Percentiles rank a stretch among this genome's conserved stretches.
phyloP scores from a whole-genome alignment of 2,797 vertebrate genomes.

The Gila robusta region DNA sequence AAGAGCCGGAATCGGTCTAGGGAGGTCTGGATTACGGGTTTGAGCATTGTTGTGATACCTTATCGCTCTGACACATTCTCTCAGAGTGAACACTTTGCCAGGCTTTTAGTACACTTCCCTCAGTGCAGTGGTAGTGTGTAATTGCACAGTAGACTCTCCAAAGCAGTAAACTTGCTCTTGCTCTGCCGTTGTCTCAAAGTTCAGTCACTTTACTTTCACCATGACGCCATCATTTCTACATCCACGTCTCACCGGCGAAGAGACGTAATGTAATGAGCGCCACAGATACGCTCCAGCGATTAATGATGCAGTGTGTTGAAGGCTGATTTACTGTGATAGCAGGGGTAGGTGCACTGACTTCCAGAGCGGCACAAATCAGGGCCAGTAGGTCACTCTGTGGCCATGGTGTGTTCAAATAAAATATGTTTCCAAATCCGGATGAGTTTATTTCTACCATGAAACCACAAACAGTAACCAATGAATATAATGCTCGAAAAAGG shows the following conservation, averaged over 20 bases:
- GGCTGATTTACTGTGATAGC: slow-evolving; percentile 44
- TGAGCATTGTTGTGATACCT: slow-evolving; percentile 60
- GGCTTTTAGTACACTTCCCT: slow-evolving; percentile 54
- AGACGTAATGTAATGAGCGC: neutral
- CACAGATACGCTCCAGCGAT: slow-evolving; percentile 24
- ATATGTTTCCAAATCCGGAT: neutral
- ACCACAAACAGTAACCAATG: neutral
- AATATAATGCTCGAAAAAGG: neutral
- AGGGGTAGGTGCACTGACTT: slow-evolving; percentile 19
- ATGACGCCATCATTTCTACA: slow-evolving; percentile 4
- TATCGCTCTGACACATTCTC: slow-evolving; percentile 68
- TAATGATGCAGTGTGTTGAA: slow-evolving; percentile 34
- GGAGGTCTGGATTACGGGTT: slow-evolving; percentile 65
- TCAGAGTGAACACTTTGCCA: slow-evolving; percentile 51
- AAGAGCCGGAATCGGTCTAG: slow-evolving; percentile 50
- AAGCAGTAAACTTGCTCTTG: slow-evolving; percentile 37
- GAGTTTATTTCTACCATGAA: neutral
- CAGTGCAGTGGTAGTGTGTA: slow-evolving; percentile 47
- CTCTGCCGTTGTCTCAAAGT: slow-evolving; percentile 27
- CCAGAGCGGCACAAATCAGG: slow-evolving; percentile 38
- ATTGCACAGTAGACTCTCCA: slow-evolving; percentile 40
- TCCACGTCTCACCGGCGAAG: neutral
- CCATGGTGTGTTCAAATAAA: slow-evolving; percentile 18
- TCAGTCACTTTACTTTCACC: slow-evolving; percentile 43
- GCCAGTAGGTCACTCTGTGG: slow-evolving; percentile 43